A percentile compares a stretch with the other conserved stretches of the same genome.
Conservation (phyloP, 1,140 invertebrate species). For the Ganaspis sp. region DNA sequence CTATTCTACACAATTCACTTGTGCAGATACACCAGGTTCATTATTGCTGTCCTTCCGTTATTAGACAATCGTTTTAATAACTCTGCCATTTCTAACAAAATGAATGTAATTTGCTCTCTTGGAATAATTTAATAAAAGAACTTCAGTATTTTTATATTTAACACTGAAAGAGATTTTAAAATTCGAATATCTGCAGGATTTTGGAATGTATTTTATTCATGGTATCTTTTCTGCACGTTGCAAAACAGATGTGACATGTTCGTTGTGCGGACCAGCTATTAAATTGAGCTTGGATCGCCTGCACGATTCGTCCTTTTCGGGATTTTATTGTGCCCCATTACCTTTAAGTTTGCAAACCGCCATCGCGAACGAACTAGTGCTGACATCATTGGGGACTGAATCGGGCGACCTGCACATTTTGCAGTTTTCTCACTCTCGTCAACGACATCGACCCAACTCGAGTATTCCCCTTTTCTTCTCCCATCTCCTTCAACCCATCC, state of each 20-base stretch:
- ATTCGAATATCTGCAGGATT: too few relatives aligned
- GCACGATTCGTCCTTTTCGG: conserved; percentile 18
- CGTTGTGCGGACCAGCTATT: neutral
- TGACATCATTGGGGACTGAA: conserved; percentile 61
- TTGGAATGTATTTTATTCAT: too few relatives aligned
- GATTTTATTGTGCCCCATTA: conserved; percentile 42
- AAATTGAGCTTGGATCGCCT: neutral
- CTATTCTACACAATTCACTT: too few relatives aligned
- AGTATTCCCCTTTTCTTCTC: neutral
- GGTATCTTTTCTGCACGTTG: too few relatives aligned
- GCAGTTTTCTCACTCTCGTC: conserved; percentile 64
- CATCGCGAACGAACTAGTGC: conserved; percentile 57
- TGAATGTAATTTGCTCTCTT: too few relatives aligned
- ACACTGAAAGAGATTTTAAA: too few relatives aligned
- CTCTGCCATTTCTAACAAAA: too few relatives aligned
- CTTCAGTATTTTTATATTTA: too few relatives aligned
- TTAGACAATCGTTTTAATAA: too few relatives aligned
- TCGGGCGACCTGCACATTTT: conserved; percentile 65
- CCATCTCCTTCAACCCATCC: conserved; percentile 52
- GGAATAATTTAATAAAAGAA: too few relatives aligned
- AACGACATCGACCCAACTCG: conserved; percentile 50
- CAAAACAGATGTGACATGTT: neutral
- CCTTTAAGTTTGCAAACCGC: conserved; percentile 35
- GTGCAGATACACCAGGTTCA: too few relatives aligned
- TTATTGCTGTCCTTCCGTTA: too few relatives aligned